Conservation (phyloP, 2,797 vertebrate species). For the Philypnodon macrostomus region DNA sequence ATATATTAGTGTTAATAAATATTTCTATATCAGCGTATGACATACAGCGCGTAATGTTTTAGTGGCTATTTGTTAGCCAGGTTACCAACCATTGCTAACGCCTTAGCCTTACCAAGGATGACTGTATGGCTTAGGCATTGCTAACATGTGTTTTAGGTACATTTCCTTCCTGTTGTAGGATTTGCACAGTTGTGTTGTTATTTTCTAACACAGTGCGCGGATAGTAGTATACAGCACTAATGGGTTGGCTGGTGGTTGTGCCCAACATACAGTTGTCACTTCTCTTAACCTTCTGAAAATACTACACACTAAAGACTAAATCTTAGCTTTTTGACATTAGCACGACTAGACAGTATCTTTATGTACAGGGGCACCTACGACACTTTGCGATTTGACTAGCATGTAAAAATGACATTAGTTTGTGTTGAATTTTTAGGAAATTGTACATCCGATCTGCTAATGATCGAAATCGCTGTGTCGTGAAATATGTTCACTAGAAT, state of each 20-base stretch:
- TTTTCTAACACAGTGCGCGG: background rate
- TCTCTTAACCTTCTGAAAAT: constrained; percentile 6
- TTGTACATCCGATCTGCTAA: no score
- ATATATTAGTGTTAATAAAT: background rate
- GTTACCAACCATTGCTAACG: constrained; percentile 21
- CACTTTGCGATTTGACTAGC: no score
- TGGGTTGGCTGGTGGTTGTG: background rate
- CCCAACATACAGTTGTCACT: constrained; percentile 17
- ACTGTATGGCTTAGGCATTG: constrained; percentile 21
- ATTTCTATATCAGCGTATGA: background rate
- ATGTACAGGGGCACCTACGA: no score
- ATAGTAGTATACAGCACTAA: background rate
- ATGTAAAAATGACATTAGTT: no score
- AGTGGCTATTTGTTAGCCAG: constrained; percentile 18
- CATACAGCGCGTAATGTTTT: background rate
- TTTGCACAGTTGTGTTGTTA: background rate
- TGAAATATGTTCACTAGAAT: no score
- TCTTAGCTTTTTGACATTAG: background rate
- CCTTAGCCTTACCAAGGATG: constrained; percentile 20
- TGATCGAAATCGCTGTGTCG: no score
- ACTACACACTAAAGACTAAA: background rate
- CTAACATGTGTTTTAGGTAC: constrained; percentile 25
- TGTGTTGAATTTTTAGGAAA: no score
- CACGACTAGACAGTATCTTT: background rate
- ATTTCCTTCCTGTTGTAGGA: background rate